A percentile compares a stretch with the other conserved stretches of the same genome.
These are phyloP conservation scores for Amblyopsis hoosieri DNA, from an alignment of 2,797 vertebrate species.

Conservation along the genomic window DNA sequence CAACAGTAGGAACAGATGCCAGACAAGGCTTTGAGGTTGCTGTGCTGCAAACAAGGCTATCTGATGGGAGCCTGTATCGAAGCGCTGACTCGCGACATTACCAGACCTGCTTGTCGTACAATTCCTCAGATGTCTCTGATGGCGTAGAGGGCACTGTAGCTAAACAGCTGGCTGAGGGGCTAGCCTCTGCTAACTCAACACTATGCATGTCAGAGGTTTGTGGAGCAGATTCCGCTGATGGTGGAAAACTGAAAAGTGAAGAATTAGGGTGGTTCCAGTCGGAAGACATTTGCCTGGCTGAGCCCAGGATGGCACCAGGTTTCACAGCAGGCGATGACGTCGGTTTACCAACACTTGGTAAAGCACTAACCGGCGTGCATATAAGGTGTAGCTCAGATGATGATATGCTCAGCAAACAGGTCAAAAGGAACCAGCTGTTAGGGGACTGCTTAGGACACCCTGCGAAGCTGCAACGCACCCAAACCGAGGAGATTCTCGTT, in stretches of 20 bases:
- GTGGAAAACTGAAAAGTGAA: neutral
- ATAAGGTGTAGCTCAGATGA: constrained; percentile 16
- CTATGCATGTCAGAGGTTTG: constrained; percentile 18
- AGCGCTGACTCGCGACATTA: constrained; percentile 69
- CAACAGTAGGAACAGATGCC: constrained; percentile 21
- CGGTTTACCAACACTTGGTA: neutral
- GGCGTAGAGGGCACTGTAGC: constrained; percentile 13
- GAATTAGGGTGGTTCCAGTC: neutral
- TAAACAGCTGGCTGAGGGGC: neutral
- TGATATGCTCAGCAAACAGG: neutral
- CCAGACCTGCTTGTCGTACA: constrained; percentile 59
- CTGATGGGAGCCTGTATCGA: constrained; percentile 52
- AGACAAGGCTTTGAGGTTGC: constrained; percentile 13
- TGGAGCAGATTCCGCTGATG: neutral
- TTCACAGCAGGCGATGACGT: constrained; percentile 8
- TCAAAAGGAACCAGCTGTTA: neutral
- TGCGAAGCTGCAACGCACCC: constrained; percentile 45
- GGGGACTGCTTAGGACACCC: neutral
- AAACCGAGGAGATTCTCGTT: constrained; percentile 51
- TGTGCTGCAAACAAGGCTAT: neutral
- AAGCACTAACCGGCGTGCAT: neutral
- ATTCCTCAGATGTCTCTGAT: constrained; percentile 48
- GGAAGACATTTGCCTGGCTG: neutral
- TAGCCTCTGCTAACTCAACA: constrained; percentile 32
- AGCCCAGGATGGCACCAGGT: constrained; percentile 14